phyloP scores from a whole-genome alignment of 2,888 invertebrate genomes.

The Polydrusus tereticollis region DNA sequence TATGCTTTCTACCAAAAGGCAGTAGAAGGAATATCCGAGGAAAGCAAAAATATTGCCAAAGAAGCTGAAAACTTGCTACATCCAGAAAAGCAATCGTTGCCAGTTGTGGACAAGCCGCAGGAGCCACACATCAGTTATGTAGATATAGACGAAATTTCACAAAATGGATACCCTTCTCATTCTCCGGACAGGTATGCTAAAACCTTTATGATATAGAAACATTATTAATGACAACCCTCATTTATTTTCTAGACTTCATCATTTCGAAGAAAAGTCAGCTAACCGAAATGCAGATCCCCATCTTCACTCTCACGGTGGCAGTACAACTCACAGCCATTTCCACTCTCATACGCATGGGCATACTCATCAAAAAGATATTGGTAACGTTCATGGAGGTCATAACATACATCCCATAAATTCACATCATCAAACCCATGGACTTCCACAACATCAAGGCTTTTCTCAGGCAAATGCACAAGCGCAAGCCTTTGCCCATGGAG shows the following conservation, averaged over 20 bases:
- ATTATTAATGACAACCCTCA: background rate
- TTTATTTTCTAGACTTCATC: no score
- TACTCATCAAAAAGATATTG: conserved; percentile 1
- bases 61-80: background rate
- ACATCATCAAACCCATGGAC: background rate
- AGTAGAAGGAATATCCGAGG: conserved; percentile 15
- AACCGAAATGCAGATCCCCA: conserved; percentile 20
- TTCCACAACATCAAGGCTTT: background rate
- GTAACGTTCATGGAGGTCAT: background rate
- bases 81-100: background rate
- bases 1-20: conserved; percentile 17
- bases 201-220: no score
- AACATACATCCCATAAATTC: background rate
- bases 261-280: conserved; percentile 32
- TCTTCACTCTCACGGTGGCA: background rate
- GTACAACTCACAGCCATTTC: conserved; percentile 14
- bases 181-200: background rate
- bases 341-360: background rate
- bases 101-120: background rate
- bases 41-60: conserved; percentile 17
- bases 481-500: background rate
- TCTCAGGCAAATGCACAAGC: background rate
- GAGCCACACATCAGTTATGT: background rate
- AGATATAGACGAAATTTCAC: background rate
- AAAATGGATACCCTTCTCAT: background rate